Percentiles rank a stretch among this genome's conserved stretches.
Conservation (phyloP, 2,888 invertebrate species). For the Hydroisotoma schaefferi region DNA sequence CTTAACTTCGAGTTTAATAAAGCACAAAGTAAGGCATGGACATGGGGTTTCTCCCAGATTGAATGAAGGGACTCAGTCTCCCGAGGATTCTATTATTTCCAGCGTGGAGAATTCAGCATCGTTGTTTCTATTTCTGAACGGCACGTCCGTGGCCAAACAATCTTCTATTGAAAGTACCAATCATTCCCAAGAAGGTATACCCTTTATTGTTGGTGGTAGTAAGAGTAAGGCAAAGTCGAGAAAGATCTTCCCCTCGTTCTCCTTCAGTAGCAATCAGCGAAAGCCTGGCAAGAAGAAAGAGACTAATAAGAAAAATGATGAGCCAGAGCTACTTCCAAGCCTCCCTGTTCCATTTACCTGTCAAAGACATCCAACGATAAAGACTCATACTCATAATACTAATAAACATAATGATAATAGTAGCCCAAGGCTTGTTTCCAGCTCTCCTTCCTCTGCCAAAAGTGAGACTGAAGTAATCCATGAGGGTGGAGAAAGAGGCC, state of each 20-base stretch:
- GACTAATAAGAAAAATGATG: not conserved
- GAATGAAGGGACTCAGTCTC: too few relatives aligned
- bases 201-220: too few relatives aligned
- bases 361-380: conserved; percentile 11
- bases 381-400: not conserved
- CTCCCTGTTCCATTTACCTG: conserved; percentile 11
- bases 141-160: too few relatives aligned
- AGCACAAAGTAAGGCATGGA: too few relatives aligned
- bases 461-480: not conserved
- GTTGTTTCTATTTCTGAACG: too few relatives aligned
- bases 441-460: not conserved
- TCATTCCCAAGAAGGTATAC: too few relatives aligned
- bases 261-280: not conserved
- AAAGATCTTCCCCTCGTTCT: conserved; percentile 8
- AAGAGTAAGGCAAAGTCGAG: not conserved
- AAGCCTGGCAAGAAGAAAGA: not conserved
- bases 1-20: too few relatives aligned
- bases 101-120: too few relatives aligned
- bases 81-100: too few relatives aligned
- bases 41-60: too few relatives aligned
- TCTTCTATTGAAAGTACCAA: too few relatives aligned
- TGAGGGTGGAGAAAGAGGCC: not conserved
- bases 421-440: not conserved
- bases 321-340: not conserved
- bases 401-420: not conserved